phyloP scores from a whole-genome alignment of 2,888 invertebrate species.

The Drosophila melanocephala region DNA sequence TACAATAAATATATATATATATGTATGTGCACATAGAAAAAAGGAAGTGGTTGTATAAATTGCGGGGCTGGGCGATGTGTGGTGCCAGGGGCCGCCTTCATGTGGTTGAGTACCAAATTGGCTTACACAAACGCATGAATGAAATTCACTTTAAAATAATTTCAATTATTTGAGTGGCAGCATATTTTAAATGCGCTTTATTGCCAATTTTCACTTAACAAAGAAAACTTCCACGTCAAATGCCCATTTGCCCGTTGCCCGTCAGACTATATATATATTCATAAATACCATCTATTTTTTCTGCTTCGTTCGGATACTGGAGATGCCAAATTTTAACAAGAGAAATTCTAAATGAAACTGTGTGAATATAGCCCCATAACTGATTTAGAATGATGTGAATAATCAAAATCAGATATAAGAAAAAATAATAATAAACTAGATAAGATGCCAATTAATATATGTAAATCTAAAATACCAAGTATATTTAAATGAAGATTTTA shows the following conservation, averaged over 20 bases:
- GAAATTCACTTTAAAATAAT: conserved; percentile 69
- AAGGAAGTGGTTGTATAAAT: conserved; percentile 34
- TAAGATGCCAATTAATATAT: not conserved
- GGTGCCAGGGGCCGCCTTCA: conserved; percentile 14
- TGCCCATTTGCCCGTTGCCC: conserved; percentile 32
- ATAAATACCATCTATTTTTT: not conserved
- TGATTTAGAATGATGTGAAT: not conserved
- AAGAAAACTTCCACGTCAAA: conserved; percentile 53
- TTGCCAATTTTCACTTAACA: conserved; percentile 68
- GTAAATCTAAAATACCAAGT: not conserved
- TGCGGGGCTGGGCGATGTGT: conserved; percentile 10
- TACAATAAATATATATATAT: conserved; percentile 11
- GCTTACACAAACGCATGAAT: conserved; percentile 35
- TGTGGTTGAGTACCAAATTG: conserved; percentile 53
- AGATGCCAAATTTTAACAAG: not conserved
- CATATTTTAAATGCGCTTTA: conserved; percentile 77
- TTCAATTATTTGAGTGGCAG: conserved; percentile 73
- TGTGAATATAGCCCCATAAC: not conserved
- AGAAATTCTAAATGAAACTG: not conserved
- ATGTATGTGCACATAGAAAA: conserved; percentile 2
- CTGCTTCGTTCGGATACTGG: not conserved
- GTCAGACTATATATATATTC: not conserved
- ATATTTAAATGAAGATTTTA: not conserved
- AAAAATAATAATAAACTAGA: not conserved
- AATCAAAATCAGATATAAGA: not conserved